A percentile compares a stretch with the other conserved stretches of the same genome.
These are phyloP conservation scores for Heteractis magnifica DNA, from an alignment of 92 coral and sea anemone genomes.

Conservation along the genomic window DNA sequence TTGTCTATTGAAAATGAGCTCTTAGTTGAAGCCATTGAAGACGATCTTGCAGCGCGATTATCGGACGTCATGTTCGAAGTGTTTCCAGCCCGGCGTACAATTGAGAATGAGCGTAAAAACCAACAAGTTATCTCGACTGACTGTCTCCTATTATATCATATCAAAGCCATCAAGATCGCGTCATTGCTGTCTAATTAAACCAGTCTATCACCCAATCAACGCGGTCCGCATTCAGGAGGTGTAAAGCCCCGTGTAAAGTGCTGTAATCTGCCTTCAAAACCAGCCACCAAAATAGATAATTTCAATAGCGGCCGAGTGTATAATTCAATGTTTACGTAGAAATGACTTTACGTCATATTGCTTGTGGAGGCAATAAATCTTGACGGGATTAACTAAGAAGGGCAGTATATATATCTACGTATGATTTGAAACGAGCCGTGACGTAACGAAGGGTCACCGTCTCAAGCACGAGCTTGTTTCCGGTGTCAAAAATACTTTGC, in stretches of 20 bases:
- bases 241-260: slow-evolving; percentile 30
- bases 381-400: slow-evolving; percentile 30
- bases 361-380: slow-evolving; percentile 31
- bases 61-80: slow-evolving; percentile 37
- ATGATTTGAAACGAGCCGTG: slow-evolving; percentile 7
- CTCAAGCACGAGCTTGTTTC: slow-evolving; percentile 32
- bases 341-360: slow-evolving; percentile 12
- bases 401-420: slow-evolving; percentile 22
- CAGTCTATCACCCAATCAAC: slow-evolving; percentile 36
- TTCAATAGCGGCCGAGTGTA: background rate
- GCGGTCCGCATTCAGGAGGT: slow-evolving; percentile 4
- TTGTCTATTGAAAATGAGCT: slow-evolving; percentile 27
- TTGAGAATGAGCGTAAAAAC: slow-evolving; percentile 28
- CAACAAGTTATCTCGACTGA: slow-evolving; percentile 33
- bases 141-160: slow-evolving; percentile 27
- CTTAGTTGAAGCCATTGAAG: slow-evolving; percentile 17
- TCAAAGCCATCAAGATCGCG: slow-evolving; percentile 35
- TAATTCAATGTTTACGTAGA: background rate
- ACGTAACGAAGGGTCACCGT: slow-evolving; percentile 30
- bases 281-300: background rate
- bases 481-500: slow-evolving; percentile 31
- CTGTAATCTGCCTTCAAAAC: slow-evolving; percentile 19
- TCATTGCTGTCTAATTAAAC: slow-evolving; percentile 40
- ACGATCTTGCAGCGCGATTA: slow-evolving; percentile 18
- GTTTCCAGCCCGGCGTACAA: slow-evolving; percentile 20